Conservation (phyloP, 1,140 invertebrate genomes). For the Drosophila murphyi region DNA sequence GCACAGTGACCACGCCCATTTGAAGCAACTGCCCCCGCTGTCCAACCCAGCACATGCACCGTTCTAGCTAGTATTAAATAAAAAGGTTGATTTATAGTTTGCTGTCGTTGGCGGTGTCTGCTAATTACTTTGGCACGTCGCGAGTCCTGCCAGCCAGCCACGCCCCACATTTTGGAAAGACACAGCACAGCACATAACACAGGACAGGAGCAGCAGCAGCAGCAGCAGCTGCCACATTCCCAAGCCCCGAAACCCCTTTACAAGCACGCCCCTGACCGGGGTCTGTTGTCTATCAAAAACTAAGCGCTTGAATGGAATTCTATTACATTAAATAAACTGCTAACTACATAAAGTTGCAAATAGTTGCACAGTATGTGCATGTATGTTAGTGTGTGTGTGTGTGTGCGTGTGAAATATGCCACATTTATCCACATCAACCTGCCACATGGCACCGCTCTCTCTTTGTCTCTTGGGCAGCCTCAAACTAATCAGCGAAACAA, state of each 20-base stretch:
- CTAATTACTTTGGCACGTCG: slow-evolving; percentile 81
- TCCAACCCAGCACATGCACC: neutral
- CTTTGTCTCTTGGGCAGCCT: slow-evolving; percentile 18
- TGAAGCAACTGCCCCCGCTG: neutral
- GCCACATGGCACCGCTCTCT: neutral
- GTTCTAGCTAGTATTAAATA: slow-evolving; percentile 41
- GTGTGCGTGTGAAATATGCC: slow-evolving; percentile 7
- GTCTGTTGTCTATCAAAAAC: slow-evolving; percentile 40
- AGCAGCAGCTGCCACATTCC: slow-evolving; percentile 41
- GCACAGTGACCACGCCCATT: slow-evolving; percentile 56
- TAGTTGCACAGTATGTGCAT: neutral
- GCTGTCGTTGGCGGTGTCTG: slow-evolving; percentile 71
- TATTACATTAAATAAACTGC: slow-evolving; percentile 75
- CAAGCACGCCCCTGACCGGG: neutral
- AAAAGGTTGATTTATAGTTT: slow-evolving; percentile 81
- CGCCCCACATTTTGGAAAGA: slow-evolving; percentile 36
- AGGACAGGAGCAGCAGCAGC: slow-evolving; percentile 5
- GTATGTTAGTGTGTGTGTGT: slow-evolving; percentile 4
- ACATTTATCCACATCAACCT: slow-evolving; percentile 7
- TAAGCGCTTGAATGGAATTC: slow-evolving; percentile 37
- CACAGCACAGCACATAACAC: neutral
- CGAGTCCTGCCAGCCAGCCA: slow-evolving; percentile 40
- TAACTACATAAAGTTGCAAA: slow-evolving; percentile 48
- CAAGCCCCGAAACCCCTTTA: neutral
- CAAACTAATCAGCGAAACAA: slow-evolving; percentile 34